phyloP scores from a whole-genome alignment of 2,888 invertebrate species.

The Anticlea derivata region DNA sequence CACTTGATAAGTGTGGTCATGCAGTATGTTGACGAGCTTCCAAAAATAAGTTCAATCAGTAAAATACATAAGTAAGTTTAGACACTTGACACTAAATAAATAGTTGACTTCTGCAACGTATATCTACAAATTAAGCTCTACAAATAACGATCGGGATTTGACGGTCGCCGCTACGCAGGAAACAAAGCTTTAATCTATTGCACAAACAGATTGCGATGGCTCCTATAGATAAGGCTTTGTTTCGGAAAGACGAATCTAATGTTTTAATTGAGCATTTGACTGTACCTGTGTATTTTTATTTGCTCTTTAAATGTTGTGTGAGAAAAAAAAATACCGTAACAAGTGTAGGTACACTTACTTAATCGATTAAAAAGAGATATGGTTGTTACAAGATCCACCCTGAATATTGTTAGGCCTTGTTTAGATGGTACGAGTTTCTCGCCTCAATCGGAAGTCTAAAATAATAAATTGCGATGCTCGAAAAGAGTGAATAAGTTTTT shows the following conservation, averaged over 20 bases:
- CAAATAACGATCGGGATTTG: neutral
- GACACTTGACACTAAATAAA: no score
- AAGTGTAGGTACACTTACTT: neutral
- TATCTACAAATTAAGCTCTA: no score
- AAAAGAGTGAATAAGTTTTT: no score
- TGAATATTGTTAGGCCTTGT: no score
- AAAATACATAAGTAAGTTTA: no score
- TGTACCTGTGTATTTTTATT: conserved; percentile 13
- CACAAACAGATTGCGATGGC: conserved; percentile 32
- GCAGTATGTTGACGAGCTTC: no score
- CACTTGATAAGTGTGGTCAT: no score
- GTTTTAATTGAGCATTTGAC: conserved; percentile 50
- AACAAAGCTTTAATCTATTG: conserved; percentile 22
- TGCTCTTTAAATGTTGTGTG: conserved; percentile 12
- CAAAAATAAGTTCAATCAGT: no score
- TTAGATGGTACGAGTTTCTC: no score
- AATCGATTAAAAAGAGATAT: conserved; percentile 2
- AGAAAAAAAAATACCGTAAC: neutral
- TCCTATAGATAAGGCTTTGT: conserved; percentile 57
- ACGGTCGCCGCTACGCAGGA: neutral
- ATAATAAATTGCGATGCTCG: no score
- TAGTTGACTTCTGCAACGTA: neutral
- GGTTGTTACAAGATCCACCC: no score
- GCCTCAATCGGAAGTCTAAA: no score
- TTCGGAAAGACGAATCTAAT: conserved; percentile 47